phyloP scores from a whole-genome alignment of 2,888 invertebrate species.

The Mimumesa dahlbomi region DNA sequence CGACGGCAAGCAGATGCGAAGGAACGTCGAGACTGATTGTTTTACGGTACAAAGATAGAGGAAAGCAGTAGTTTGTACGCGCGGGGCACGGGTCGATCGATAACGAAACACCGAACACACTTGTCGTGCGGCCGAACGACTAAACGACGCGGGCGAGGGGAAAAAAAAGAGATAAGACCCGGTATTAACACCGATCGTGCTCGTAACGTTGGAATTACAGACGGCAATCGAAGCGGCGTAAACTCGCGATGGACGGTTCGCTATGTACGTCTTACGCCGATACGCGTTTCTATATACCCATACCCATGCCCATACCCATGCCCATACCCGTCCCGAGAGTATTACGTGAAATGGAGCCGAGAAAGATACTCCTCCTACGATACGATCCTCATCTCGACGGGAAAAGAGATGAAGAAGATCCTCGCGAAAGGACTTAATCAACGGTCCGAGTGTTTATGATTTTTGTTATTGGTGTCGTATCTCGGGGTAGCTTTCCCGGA shows the following conservation, averaged over 20 bases:
- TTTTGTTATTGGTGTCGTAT: conserved; percentile 80
- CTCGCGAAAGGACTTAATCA: conserved; percentile 77
- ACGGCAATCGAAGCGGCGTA: conserved; percentile 64
- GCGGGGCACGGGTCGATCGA: too few relatives aligned
- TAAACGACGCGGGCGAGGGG: conserved; percentile 3
- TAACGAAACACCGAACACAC: too few relatives aligned
- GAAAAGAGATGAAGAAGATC: conserved; percentile 57
- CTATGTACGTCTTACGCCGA: conserved; percentile 25
- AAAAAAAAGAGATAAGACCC: conserved; percentile 27
- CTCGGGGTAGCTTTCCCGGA: conserved; percentile 61
- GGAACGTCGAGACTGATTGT: too few relatives aligned
- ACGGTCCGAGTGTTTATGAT: conserved; percentile 80
- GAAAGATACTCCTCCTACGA: conserved; percentile 64
- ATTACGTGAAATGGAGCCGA: conserved; percentile 73
- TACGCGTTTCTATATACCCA: too few relatives aligned
- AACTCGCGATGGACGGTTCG: conserved; percentile 56
- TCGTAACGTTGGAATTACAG: conserved; percentile 64
- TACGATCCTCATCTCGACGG: conserved; percentile 66
- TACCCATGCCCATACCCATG: conserved; percentile 17
- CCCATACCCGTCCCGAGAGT: conserved; percentile 63
- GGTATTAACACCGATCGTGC: conserved; percentile 64
- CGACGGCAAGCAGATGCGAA: too few relatives aligned
- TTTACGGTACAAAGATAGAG: too few relatives aligned
- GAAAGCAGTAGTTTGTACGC: too few relatives aligned
- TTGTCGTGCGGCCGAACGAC: too few relatives aligned